Evolutionary conservation across 1,140 invertebrate species (phyloP).

Genomic region (Orius insidiosus): DNA sequence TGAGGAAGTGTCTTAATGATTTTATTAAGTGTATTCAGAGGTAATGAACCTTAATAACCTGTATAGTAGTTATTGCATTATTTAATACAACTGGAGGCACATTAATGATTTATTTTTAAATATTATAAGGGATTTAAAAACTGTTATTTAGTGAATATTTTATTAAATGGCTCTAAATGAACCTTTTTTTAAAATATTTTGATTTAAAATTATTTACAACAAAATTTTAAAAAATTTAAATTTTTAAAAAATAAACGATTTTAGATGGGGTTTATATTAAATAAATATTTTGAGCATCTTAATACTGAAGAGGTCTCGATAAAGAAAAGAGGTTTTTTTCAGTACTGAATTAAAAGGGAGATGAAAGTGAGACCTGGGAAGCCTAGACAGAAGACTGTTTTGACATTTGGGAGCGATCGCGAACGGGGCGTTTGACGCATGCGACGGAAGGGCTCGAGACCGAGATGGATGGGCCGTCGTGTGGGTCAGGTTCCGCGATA

Average conservation of each 20-base stretch:
- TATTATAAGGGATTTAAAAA: slow-evolving; percentile 7
- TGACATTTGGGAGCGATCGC: slow-evolving; percentile 14
- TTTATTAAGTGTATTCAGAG: neutral
- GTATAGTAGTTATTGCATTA: slow-evolving; percentile 1
- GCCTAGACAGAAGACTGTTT: slow-evolving; percentile 20
- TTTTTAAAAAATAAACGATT: slow-evolving; percentile 1
- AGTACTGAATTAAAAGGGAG: neutral
- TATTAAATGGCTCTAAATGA: neutral
- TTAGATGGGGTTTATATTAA: neutral
- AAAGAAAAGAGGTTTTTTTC: neutral
- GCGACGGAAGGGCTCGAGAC: slow-evolving; percentile 19
- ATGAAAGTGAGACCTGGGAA: neutral
- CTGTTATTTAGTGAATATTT: neutral
- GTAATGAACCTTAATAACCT: neutral
- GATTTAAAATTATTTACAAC: slow-evolving; percentile 7
- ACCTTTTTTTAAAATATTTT: slow-evolving; percentile 1
- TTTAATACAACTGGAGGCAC: neutral
- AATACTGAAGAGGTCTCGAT: neutral
- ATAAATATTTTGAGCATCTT: neutral
- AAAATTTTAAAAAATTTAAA: neutral
- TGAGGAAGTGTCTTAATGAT: too few species aligned
- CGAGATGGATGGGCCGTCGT: slow-evolving; percentile 18
- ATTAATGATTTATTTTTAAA: slow-evolving; percentile 5
- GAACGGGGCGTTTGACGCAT: slow-evolving; percentile 11
- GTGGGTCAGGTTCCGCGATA: slow-evolving; percentile 15